Percentiles rank a stretch among this genome's conserved stretches.
Conservation (phyloP, 2,888 invertebrate species). For the Hecatera dysodea region DNA sequence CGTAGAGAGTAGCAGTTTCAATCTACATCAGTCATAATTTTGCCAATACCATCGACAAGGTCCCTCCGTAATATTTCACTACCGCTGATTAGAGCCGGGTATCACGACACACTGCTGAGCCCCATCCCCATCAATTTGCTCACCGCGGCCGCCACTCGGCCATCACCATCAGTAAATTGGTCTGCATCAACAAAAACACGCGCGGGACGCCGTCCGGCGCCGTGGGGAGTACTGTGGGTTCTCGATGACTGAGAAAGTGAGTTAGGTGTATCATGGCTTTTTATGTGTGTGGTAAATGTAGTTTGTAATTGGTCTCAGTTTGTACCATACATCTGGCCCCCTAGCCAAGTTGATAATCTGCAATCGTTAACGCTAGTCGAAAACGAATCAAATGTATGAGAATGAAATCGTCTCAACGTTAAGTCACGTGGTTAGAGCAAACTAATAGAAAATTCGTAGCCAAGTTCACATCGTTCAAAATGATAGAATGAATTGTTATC, state of each 20-base stretch:
- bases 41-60: neutral
- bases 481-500: no score
- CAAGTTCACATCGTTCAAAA: no score
- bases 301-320: no score
- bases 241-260: slow-evolving; percentile 45
- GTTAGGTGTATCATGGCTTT: neutral
- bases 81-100: slow-evolving; percentile 74
- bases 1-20: no score
- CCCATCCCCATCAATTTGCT: slow-evolving; percentile 73
- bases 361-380: no score
- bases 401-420: no score
- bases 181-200: slow-evolving; percentile 79
- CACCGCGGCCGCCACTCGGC: slow-evolving; percentile 39
- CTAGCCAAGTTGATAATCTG: no score
- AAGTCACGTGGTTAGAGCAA: no score
- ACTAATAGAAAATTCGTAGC: no score
- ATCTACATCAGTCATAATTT: neutral
- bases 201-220: slow-evolving; percentile 47
- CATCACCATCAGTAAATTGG: slow-evolving; percentile 85
- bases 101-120: slow-evolving; percentile 70
- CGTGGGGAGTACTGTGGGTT: slow-evolving; percentile 55
- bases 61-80: slow-evolving; percentile 70
- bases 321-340: no score
- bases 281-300: neutral
- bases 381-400: no score